Evolutionary conservation across 2,888 invertebrate genomes (phyloP).

Genomic region (Cryptocephalus primarius): DNA sequence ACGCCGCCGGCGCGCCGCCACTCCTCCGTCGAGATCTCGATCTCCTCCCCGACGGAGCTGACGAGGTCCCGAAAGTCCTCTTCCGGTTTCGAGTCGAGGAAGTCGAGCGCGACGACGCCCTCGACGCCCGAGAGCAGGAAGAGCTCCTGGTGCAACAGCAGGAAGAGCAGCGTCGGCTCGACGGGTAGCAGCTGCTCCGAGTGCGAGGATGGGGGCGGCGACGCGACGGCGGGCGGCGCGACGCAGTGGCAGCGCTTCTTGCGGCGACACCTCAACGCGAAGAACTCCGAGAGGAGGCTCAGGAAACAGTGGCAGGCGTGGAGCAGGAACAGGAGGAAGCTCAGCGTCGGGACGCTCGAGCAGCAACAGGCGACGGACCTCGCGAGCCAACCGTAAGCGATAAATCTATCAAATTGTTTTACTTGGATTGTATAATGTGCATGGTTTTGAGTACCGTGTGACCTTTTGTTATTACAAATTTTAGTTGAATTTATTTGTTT

Average conservation of each 20-base stretch:
- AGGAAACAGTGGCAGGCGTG: constrained; percentile 37
- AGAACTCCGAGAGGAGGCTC: constrained; percentile 32
- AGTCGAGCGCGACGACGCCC: constrained; percentile 28
- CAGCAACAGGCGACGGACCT: constrained; percentile 30
- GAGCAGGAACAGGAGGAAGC: constrained; percentile 34
- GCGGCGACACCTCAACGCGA: constrained; percentile 28
- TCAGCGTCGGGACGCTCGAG: constrained; percentile 36
- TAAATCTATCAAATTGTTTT: background rate
- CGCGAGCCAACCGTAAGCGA: constrained; percentile 23
- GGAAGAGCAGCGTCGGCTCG: constrained; percentile 31
- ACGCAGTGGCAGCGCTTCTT: constrained; percentile 32
- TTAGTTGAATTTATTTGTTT: too few species aligned
- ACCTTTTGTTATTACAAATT: too few species aligned
- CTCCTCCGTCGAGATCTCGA: constrained; percentile 20
- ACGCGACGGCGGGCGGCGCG: constrained; percentile 5
- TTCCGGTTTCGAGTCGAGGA: constrained; percentile 30
- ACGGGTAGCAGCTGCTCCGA: constrained; percentile 36
- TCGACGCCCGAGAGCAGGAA: constrained; percentile 30
- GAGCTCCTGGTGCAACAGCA: constrained; percentile 25
- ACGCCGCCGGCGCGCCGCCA: constrained; percentile 16
- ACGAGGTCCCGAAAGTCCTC: constrained; percentile 26
- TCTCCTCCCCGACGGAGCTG: constrained; percentile 28
- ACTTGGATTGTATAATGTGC: too few species aligned
- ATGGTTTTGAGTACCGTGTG: too few species aligned
- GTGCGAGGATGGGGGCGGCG: constrained; percentile 27